These are phyloP conservation scores for Ectemnius continuus DNA, from an alignment of 2,888 invertebrate species.

Conservation along the genomic window DNA sequence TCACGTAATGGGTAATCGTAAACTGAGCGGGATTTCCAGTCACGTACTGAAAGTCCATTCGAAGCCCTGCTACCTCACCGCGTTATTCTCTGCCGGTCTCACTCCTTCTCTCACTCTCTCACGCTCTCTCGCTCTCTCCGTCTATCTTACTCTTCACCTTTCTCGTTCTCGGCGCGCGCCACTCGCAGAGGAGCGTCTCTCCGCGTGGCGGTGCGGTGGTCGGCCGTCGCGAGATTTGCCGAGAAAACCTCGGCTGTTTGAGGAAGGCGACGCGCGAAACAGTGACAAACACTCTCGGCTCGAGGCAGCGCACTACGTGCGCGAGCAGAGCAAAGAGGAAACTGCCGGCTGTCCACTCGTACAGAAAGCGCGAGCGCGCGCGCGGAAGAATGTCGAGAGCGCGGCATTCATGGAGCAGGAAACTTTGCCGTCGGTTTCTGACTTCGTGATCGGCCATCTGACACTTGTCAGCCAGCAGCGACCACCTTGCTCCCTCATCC, in stretches of 20 bases:
- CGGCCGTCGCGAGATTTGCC: conserved; percentile 5
- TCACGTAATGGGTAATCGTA: conserved; percentile 70
- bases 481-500: too few species aligned
- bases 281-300: conserved; percentile 5
- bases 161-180: conserved; percentile 3
- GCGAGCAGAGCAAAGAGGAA: background rate
- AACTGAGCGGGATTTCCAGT: conserved; percentile 68
- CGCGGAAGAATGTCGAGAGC: too few species aligned
- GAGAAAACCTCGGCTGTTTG: conserved; percentile 14
- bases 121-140: background rate
- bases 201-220: background rate
- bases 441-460: too few species aligned
- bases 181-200: conserved; percentile 4
- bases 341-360: background rate
- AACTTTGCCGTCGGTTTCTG: too few species aligned
- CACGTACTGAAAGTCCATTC: conserved; percentile 67
- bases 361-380: too few species aligned
- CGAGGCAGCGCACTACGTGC: background rate
- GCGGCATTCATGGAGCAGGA: too few species aligned
- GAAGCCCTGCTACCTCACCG: conserved; percentile 47
- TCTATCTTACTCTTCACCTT: conserved; percentile 7
- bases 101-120: background rate
- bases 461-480: too few species aligned
- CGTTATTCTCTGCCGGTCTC: background rate
- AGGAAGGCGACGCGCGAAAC: background rate